Evolutionary conservation across 2,888 invertebrate genomes (phyloP), one percentile per base, ranked within the genome.

Genomic region (Tortrix viridana): DNA sequence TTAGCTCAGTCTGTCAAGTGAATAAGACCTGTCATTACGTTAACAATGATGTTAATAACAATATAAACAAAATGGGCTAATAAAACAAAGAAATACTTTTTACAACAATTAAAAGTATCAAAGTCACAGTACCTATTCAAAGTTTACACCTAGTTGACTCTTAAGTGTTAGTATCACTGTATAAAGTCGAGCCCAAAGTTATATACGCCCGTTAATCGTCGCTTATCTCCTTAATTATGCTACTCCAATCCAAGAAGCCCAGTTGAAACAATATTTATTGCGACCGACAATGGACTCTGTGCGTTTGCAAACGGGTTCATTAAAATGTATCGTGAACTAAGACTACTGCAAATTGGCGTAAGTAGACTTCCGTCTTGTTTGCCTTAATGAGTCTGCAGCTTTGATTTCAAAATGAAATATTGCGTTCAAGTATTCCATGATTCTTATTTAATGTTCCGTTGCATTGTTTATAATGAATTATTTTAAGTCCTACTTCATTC

Each of bases 221-320:
- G 52, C 53, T 63, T 63, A 63, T 63, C 63, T 58, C 58, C 37
- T 57, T 43, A 53, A 65, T 60, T 63, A 56, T 65, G 63, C 57
- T 60, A 63, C 65, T 67, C 66, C 69, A 69, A 69, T 67, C 66
- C 69, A 69, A 69, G 65, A 66, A 69, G 54, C 57, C 66, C 63
- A 60, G 65, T 68, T 69, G 72, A 74, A 73, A 68, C 62, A 67
- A 62, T 73, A 73, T 73, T 74, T 77, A 76, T 74, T 71, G 67
- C 67, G 65, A 23, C 61, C 62, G 73, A 75, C 74, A 77, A 75
- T 73, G 70, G 69, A 69, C 66, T 70, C 73, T 73, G 71, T 73
- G 69, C 68, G 69, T 74, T 74, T 74, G 70, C 66, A 70, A 79
- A 75, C 77, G 73, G 76, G 78, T 80, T 74, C 73, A 74, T 76